Evolutionary conservation across 1,140 invertebrate species (phyloP), one percentile per base, ranked within the genome.

Genomic region (Drosophila parabipectinata): DNA sequence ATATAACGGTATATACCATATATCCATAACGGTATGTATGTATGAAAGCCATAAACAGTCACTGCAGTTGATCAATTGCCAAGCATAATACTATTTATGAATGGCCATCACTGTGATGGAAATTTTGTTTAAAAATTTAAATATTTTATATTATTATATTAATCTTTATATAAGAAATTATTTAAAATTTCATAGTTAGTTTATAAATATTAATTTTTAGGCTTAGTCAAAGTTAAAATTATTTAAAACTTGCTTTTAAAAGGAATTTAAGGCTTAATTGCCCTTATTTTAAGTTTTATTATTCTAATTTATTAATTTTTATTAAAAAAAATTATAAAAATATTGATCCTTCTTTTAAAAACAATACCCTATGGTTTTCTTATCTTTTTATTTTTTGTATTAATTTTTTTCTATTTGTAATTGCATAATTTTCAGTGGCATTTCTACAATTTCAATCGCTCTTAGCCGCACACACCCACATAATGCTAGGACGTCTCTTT

Each of bases 31-130:
- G 1, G 41, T 44, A 15, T 14, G 39, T 14, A 3, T 14, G 39
- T 14, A 3, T 14, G 41, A 14, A 44, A 18, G n/a, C 37, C 10
- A 68, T 68, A 53, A 68, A 68, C 50, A 66, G 50, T 66, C 50
- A 14, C 47, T 64, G 60, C 41, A 55, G 51, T 62, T 81, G 78
- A 81, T 76, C 78, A 80, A 72, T 80, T 81, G 72, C 60, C 51
- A 57, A 45, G 48, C 50, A 72, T 15, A 15, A 0, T 62, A 21
- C 21, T 3, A 67, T 67, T 64, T 60, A 72, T 54, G 63, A 75
- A 68, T 51, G 53, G 54, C 18, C 6, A 66, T 10, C 44, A 66
- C 64, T 66, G 63, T 8, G 21, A 41, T 8, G 4, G 48, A 41
- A 28, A 1, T 28, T 28, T 10, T 2, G 9, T 9, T 9, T 37